Conservation (phyloP, 2,888 invertebrate genomes). For the Protodeltote pygarga region DNA sequence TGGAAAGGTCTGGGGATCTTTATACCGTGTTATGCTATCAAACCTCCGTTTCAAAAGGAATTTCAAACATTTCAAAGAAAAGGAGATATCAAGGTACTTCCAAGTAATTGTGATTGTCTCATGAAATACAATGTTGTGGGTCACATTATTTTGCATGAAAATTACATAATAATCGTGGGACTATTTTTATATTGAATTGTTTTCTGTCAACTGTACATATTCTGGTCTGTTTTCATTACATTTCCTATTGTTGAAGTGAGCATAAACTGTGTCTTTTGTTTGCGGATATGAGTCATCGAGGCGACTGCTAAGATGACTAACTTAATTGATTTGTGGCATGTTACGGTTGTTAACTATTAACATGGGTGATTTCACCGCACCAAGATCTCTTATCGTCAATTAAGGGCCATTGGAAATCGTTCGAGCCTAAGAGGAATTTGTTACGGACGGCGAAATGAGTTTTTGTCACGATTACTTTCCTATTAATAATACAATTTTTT, state of each 20-base stretch:
- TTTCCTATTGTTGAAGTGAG: conserved; percentile 54
- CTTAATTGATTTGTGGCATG: conserved; percentile 80
- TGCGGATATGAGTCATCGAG: conserved; percentile 69
- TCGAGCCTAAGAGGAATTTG: conserved; percentile 26
- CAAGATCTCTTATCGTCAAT: conserved; percentile 50
- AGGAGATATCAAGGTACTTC: conserved; percentile 9
- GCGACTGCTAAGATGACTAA: conserved; percentile 73
- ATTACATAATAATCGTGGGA: conserved; percentile 45
- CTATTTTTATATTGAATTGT: conserved; percentile 35
- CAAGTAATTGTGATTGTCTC: conserved; percentile 28
- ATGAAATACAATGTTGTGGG: conserved; percentile 32
- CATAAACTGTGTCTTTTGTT: conserved; percentile 60
- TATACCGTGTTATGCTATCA: background rate
- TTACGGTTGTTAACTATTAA: conserved; percentile 75
- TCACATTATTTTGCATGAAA: conserved; percentile 44
- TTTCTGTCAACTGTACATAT: conserved; percentile 42
- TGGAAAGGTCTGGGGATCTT: conserved; percentile 12
- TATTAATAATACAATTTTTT: conserved; percentile 1
- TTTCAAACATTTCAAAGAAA: conserved; percentile 24
- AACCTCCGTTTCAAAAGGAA: conserved; percentile 18
- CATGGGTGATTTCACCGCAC: conserved; percentile 68
- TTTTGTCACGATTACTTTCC: conserved; percentile 17
- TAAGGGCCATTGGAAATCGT: conserved; percentile 32
- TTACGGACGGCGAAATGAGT: conserved; percentile 26
- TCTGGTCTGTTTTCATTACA: conserved; percentile 48